Percentiles rank a stretch among this genome's conserved stretches.
Evolutionary conservation across 2,888 invertebrate species (phyloP).

Genomic region (Conops quadrifasciatus): DNA sequence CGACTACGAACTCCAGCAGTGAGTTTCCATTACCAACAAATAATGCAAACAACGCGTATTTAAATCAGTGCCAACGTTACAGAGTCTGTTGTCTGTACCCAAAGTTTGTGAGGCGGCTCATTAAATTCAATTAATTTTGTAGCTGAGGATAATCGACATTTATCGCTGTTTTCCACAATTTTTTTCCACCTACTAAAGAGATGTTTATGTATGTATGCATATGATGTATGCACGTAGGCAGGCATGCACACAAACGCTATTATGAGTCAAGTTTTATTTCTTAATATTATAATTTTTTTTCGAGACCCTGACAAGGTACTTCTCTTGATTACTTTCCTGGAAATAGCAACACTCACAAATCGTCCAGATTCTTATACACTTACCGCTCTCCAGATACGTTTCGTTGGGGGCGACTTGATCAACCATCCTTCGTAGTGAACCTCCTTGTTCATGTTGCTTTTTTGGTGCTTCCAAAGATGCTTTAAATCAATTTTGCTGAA

Average conservation of each 20-base stretch:
- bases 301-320: too few relatives aligned
- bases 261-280: slow-evolving; percentile 9
- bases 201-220: background rate
- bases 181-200: background rate
- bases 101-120: background rate
- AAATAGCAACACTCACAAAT: background rate
- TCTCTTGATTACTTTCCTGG: too few relatives aligned
- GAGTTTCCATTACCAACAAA: slow-evolving; percentile 14
- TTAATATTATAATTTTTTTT: too few relatives aligned
- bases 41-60: background rate
- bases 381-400: slow-evolving; percentile 92
- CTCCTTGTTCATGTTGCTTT: slow-evolving; percentile 48
- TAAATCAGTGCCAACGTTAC: background rate
- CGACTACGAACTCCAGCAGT: slow-evolving; percentile 30
- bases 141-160: slow-evolving; percentile 18
- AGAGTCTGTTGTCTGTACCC: background rate
- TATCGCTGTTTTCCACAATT: slow-evolving; percentile 25
- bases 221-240: background rate
- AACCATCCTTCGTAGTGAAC: slow-evolving; percentile 86
- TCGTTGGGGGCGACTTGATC: slow-evolving; percentile 93
- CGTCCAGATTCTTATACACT: slow-evolving; percentile 65
- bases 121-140: slow-evolving; percentile 25
- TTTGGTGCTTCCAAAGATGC: slow-evolving; percentile 43
- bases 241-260: background rate
- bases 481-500: slow-evolving; percentile 43